Conservation (phyloP, 2,797 vertebrate species). For the Streptopelia turtur region DNA sequence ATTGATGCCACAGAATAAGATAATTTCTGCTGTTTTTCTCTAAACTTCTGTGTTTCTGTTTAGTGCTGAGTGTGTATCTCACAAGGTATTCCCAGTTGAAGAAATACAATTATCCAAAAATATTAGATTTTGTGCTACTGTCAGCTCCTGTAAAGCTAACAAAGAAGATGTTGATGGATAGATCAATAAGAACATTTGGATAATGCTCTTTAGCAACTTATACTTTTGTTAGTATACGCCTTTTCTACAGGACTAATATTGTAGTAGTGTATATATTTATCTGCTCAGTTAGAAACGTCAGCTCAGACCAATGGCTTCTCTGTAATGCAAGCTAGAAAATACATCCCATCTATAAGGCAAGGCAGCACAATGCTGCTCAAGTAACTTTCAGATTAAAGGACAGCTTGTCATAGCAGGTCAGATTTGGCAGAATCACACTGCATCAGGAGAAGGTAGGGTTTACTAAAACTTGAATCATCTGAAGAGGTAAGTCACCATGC, state of each 20-base stretch:
- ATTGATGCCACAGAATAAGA: background rate
- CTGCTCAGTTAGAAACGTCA: background rate
- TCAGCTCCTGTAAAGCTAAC: background rate
- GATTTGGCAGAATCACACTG: background rate
- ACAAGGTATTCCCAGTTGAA: background rate
- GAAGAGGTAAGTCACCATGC: background rate
- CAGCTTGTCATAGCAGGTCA: background rate
- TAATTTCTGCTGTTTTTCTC: slow-evolving; percentile 34
- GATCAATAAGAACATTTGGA: background rate
- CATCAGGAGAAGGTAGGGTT: background rate
- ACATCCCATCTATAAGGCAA: background rate
- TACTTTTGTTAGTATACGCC: background rate
- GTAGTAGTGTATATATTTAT: background rate
- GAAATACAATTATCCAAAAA: background rate
- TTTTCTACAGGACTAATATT: background rate
- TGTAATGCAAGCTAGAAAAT: background rate
- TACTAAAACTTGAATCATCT: background rate
- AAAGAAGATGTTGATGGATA: background rate
- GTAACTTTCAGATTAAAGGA: background rate
- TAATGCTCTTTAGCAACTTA: background rate
- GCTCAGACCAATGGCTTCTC: background rate
- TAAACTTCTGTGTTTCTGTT: background rate
- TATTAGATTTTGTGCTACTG: background rate
- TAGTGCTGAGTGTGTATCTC: background rate
- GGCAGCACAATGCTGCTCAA: background rate